Base-by-base conservation (phyloP, 2,888 invertebrate species). In the Nomada lathburiana region DNA sequence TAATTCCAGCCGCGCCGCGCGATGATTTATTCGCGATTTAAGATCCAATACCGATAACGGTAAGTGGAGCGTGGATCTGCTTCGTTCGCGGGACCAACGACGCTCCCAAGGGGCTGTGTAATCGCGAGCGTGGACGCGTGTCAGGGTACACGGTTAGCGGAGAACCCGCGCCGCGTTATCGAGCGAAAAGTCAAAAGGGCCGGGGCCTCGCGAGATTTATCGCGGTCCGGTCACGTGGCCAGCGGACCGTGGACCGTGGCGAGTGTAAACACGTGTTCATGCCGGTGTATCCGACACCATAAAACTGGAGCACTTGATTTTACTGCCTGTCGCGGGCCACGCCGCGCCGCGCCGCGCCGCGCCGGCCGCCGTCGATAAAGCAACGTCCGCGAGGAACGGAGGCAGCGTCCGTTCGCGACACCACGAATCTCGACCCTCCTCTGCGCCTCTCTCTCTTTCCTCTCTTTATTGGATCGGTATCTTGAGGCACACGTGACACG, bases 231-330 rank as follows among this genome's bases (percentile, higher is more conserved):
- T 86, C 88, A 85, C 86, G 86, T 83, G 83, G 86, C 76, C 81
- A 77, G 29, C 72, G 76, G 80, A 84, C 74, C 86, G 81, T 79
- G 85, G 75, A 81, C 74, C 75, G 18, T 29, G 65, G 77, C 68
- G 82, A 85, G 82, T 78, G 83, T 83, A 86, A 88, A 88, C 88
- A 87, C 84, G 88, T 87, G 88, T 88, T 84, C 83, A 80, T 79
- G 75, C 80, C 76, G 64, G 77, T 80, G 80, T 88, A 82, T 69
- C 86, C 80, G 83, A 67, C 82, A 81, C 86, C 82, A 88, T 88
- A 87, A 88, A 89, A 89, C 77, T 88, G 89, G 89, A 89, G 86
- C 89, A 84, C 89, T 87, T 86, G 89, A 89, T 89, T 89, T 88
- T 88, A 88, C 83, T 86, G 89, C 80, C 85, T 84, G 88, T 84